phyloP scores from a whole-genome alignment of 2,797 vertebrate genomes.

The Trachops cirrhosus region DNA sequence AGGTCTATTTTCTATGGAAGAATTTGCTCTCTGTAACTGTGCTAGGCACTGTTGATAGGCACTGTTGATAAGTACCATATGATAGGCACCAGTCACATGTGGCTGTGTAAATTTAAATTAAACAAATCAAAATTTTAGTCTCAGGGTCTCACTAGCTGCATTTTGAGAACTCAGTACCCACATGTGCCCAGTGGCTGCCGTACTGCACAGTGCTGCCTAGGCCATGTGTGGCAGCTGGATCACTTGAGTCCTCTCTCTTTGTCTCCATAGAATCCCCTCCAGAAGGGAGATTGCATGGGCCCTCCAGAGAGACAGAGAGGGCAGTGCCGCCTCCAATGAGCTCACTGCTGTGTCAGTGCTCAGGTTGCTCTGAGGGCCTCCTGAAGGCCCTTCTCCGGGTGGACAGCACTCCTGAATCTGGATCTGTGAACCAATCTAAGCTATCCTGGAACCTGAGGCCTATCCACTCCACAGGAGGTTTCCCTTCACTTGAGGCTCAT shows the following conservation, averaged over 20 bases:
- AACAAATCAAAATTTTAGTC: neutral
- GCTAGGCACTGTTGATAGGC: too few species aligned
- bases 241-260: neutral
- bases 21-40: neutral
- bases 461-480: neutral
- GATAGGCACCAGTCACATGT: neutral
- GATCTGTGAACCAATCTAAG: neutral
- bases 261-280: neutral
- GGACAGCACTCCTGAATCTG: neutral
- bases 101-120: neutral
- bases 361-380: neutral
- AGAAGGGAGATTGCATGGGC: neutral
- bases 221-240: neutral
- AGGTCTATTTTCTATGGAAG: neutral
- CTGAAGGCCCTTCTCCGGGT: neutral
- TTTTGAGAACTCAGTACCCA: neutral
- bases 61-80: too few species aligned
- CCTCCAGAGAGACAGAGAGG: too few species aligned
- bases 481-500: neutral
- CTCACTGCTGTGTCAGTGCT: neutral
- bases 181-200: accelerated
- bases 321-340: neutral
- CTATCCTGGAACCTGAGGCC: neutral
- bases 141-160: neutral
- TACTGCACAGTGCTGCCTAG: neutral